These are phyloP conservation scores for Saccopteryx bilineata DNA, from an alignment of 2,113 vertebrate genomes.

Conservation along the genomic window DNA sequence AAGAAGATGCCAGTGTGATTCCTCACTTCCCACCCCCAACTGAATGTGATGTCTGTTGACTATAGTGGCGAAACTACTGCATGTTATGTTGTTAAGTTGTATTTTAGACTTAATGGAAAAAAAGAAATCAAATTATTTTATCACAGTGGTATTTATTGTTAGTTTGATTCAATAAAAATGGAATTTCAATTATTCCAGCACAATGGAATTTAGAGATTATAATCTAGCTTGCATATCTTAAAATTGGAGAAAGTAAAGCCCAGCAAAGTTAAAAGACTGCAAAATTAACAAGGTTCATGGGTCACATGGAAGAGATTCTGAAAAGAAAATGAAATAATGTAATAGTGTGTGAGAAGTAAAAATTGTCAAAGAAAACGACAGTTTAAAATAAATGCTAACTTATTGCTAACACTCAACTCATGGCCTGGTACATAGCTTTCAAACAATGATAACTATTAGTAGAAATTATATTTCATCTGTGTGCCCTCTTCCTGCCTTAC, in stretches of 20 bases:
- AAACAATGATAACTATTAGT: not conserved
- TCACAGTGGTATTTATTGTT: not conserved
- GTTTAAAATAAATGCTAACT: not conserved
- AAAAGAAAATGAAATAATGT: slow-evolving; percentile 32
- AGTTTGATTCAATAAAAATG: slow-evolving; percentile 11
- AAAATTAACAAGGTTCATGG: not conserved
- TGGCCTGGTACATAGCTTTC: not conserved
- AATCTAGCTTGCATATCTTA: slow-evolving; percentile 28
- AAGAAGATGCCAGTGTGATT: not conserved
- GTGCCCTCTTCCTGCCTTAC: not conserved
- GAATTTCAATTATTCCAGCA: slow-evolving; percentile 40
- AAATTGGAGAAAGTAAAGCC: slow-evolving; percentile 1
- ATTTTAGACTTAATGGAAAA: not conserved
- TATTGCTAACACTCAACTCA: not conserved
- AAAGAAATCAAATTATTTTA: slow-evolving; percentile 48
- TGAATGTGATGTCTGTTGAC: not conserved
- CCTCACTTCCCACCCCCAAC: not conserved
- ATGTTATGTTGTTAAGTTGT: not conserved
- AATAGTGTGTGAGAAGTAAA: not conserved
- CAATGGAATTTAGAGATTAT: slow-evolving; percentile 54
- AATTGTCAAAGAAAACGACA: not conserved
- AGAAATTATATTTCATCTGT: not conserved
- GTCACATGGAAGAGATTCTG: not conserved
- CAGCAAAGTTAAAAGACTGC: not conserved
- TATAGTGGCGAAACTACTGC: not conserved